Conservation (phyloP, 64 coral and sea anemone genomes). For the Montipora cactus region DNA sequence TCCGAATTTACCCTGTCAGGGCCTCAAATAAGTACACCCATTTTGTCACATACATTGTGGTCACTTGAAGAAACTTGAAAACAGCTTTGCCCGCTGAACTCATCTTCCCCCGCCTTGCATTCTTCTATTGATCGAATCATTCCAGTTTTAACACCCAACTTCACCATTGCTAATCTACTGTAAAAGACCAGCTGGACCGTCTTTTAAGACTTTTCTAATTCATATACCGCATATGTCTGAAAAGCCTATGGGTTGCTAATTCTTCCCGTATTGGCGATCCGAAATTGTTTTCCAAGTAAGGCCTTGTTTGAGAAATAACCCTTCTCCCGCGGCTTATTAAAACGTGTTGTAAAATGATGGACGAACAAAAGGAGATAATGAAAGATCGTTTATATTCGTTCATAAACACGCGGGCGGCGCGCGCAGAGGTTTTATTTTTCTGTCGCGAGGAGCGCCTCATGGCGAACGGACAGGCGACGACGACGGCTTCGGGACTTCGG, state of each 20-base stretch:
- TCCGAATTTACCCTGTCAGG: too few relatives aligned
- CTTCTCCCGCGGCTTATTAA: conserved; percentile 73
- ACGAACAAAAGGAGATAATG: too few relatives aligned
- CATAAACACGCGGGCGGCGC: too few relatives aligned
- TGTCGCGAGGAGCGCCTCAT: too few relatives aligned
- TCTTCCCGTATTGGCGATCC: conserved; percentile 60
- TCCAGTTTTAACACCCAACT: conserved; percentile 24
- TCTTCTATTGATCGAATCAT: conserved; percentile 68
- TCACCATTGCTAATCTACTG: conserved; percentile 41
- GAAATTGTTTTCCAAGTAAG: conserved; percentile 72
- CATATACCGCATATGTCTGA: not conserved
- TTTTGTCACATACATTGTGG: not conserved
- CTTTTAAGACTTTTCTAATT: not conserved
- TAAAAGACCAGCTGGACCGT: conserved; percentile 22
- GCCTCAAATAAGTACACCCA: too few relatives aligned
- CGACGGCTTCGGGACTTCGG: too few relatives aligned
- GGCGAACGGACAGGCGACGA: too few relatives aligned
- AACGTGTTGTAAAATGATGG: too few relatives aligned
- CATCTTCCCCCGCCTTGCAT: conserved; percentile 42
- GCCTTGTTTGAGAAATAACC: conserved; percentile 74
- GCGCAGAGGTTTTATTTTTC: too few relatives aligned
- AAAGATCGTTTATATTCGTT: too few relatives aligned
- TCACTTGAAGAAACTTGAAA: conserved; percentile 25
- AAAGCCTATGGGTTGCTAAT: conserved; percentile 62
- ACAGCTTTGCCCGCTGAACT: not conserved